A percentile compares a stretch with the other conserved stretches of the same genome.
Conservation (phyloP, 2,113 vertebrate species). For the Melanostigma gelatinosum region DNA sequence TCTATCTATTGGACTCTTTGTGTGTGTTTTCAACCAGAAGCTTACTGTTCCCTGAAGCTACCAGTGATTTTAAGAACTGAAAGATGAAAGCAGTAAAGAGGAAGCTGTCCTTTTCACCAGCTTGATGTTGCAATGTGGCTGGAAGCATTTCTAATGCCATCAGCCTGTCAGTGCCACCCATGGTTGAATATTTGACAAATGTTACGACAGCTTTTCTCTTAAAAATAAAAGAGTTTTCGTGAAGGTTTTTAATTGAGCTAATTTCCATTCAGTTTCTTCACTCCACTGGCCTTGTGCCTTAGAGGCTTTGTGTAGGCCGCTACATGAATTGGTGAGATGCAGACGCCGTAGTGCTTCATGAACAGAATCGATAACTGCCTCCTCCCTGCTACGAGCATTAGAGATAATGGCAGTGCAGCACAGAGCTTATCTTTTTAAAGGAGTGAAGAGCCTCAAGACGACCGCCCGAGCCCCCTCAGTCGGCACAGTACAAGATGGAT, state of each 20-base stretch:
- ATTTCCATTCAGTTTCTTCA: background rate
- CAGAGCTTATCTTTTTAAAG: slow-evolving; percentile 34
- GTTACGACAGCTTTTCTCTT: background rate
- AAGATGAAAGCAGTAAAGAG: slow-evolving; percentile 15
- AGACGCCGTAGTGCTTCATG: slow-evolving; percentile 2
- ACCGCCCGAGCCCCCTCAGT: background rate
- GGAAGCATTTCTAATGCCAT: background rate
- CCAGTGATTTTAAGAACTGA: slow-evolving; percentile 8
- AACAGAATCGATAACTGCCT: slow-evolving; percentile 36
- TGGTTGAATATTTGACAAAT: background rate
- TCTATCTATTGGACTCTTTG: background rate
- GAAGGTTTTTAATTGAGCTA: background rate
- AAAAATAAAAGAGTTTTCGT: background rate
- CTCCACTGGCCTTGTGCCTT: slow-evolving; percentile 3
- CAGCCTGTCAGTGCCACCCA: background rate
- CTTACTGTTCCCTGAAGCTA: background rate
- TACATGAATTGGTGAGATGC: slow-evolving; percentile 14
- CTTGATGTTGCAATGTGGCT: background rate
- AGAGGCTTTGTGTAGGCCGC: slow-evolving; percentile 25
- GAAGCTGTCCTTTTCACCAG: slow-evolving; percentile 5
- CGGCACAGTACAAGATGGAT: slow-evolving; percentile 1
- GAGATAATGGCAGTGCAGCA: slow-evolving; percentile 25
- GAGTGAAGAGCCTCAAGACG: slow-evolving; percentile 12
- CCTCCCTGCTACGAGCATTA: slow-evolving; percentile 23
- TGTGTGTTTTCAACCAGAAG: background rate